A percentile compares a stretch with the other conserved stretches of the same genome.
Evolutionary conservation across 2,797 vertebrate genomes (phyloP).

Genomic region (Iguana delicatissima): DNA sequence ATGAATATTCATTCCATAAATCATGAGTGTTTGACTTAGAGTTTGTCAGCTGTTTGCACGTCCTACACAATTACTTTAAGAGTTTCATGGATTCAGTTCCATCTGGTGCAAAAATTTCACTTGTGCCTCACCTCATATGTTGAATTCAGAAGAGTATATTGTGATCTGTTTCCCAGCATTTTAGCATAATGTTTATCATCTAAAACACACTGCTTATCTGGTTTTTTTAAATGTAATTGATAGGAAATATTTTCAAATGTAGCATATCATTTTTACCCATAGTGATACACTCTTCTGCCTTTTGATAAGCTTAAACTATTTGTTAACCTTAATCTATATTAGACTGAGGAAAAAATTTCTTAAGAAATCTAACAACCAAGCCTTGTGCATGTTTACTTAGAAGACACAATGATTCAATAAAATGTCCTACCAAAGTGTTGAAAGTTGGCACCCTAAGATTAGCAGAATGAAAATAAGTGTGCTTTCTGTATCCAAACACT

Average conservation of each 20-base stretch:
- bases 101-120: constrained; percentile 44
- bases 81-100: constrained; percentile 44
- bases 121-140: constrained; percentile 49
- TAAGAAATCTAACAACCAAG: constrained; percentile 41
- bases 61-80: constrained; percentile 40
- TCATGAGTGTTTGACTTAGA: not conserved
- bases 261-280: constrained; percentile 49
- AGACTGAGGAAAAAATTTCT: constrained; percentile 55
- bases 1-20: fast-evolving
- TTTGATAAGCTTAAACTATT: constrained; percentile 69
- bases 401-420: not conserved
- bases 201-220: constrained; percentile 76
- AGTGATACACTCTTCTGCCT: constrained; percentile 68
- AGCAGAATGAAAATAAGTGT: not conserved
- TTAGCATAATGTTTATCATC: constrained; percentile 77
- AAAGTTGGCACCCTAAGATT: not conserved
- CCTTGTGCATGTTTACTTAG: not conserved
- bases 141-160: constrained; percentile 51
- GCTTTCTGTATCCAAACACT: not conserved
- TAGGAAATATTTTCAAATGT: constrained; percentile 67
- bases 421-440: not conserved
- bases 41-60: constrained; percentile 16
- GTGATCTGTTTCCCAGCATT: constrained; percentile 72
- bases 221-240: constrained; percentile 67
- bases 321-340: constrained; percentile 70